Evolutionary conservation across 2,888 invertebrate species (phyloP), one percentile per base, ranked within the genome.

Genomic region (Synanthedon tipuliformis): DNA sequence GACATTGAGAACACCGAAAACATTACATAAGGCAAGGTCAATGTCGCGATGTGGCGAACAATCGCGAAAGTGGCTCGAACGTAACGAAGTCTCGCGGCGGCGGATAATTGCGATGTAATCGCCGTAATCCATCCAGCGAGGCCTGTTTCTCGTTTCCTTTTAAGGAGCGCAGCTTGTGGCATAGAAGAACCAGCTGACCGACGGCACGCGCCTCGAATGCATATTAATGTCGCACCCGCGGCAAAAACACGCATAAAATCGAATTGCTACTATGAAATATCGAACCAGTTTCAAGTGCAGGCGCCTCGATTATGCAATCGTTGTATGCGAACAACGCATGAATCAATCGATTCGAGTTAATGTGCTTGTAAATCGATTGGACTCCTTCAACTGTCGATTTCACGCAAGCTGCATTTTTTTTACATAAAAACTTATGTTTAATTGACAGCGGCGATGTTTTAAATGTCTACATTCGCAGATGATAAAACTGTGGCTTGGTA

Each of bases 121-220:
- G 78, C 53, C 76, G 85, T 85, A 86, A 85, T 86, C 81, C 84
- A 80, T 81, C 84, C 80, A 69, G 56, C 50, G 54, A 52, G 53
- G 50, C 54, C 51, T 54, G 59, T 54, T 75, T 63, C 81, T 69
- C 69, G 83, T 83, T 85, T 81, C 85, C 85, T 73, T 87, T 73
- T 81, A 85, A 72, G 86, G 84, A 67, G 70, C 71, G 80, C 86
- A 85, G 85, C 86, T 84, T 83, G 85, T 69, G 75, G 69, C 79
- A 79, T 83, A 83, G 82, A 78, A 83, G 79, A 82, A 79, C 82
- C 86, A 87, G 84, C 86, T 87, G 86, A 86, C 76, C 76, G 75
- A 59, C 72, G 75, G 85, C 85, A 84, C 86, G 85, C 82, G 84
- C 78, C 75, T 73, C 73, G 69, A 70, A 74, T 79, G 82, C 81